phyloP scores from a whole-genome alignment of 2,113 vertebrate genomes.

The Oryzias celebensis region DNA sequence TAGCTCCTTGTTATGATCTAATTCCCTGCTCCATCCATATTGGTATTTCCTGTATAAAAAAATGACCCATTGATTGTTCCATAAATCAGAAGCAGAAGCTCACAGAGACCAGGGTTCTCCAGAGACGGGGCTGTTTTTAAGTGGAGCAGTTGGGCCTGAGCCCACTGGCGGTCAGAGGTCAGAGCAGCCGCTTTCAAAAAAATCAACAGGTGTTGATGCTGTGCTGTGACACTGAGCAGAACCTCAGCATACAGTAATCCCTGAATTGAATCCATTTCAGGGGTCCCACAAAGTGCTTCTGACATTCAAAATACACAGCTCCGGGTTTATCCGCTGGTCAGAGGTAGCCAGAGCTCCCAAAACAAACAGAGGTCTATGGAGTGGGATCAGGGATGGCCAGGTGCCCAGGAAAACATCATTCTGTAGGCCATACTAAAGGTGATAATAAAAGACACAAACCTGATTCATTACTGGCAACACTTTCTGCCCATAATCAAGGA shows the following conservation, averaged over 20 bases:
- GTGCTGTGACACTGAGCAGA: constrained; percentile 69
- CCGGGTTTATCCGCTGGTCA: constrained; percentile 70
- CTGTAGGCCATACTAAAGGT: constrained; percentile 43
- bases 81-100: constrained; percentile 67
- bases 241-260: constrained; percentile 40
- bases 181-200: constrained; percentile 39
- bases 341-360: constrained; percentile 70
- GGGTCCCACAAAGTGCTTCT: constrained; percentile 70
- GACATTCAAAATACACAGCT: constrained; percentile 76
- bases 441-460: constrained; percentile 44
- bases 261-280: constrained; percentile 66
- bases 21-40: constrained; percentile 66
- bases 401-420: constrained; percentile 64
- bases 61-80: constrained; percentile 68
- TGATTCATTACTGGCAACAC: constrained; percentile 30
- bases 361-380: constrained; percentile 73
- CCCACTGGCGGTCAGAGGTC: constrained; percentile 46
- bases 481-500: constrained; percentile 9
- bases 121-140: constrained; percentile 48
- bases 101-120: constrained; percentile 37
- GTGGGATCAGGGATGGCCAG: constrained; percentile 65
- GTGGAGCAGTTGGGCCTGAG: constrained; percentile 48
- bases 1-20: constrained; percentile 54
- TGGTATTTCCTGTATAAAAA: constrained; percentile 76
- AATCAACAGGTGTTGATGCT: constrained; percentile 79